Evolutionary conservation across 2,888 invertebrate genomes (phyloP).

Genomic region (Drosophila melanocephala): DNA sequence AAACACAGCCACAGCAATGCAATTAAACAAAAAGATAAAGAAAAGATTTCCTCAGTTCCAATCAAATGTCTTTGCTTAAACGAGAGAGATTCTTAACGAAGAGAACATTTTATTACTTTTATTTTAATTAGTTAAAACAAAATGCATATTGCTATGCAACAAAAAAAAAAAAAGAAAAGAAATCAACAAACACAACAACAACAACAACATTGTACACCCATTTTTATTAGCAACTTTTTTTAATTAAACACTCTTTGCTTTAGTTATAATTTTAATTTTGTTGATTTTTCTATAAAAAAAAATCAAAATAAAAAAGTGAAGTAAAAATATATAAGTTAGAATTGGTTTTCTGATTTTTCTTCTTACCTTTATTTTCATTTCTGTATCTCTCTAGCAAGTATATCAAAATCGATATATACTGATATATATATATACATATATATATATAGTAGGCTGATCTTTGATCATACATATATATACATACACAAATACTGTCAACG

Average conservation of each 20-base stretch:
- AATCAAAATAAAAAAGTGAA: constrained; percentile 61
- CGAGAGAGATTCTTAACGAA: constrained; percentile 50
- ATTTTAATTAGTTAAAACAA: constrained; percentile 46
- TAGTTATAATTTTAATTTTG: constrained; percentile 76
- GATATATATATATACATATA: background rate
- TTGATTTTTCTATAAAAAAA: constrained; percentile 71
- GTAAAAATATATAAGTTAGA: constrained; percentile 34
- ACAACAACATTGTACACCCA: constrained; percentile 44
- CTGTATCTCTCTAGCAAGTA: constrained; percentile 5
- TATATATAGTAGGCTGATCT: constrained; percentile 9
- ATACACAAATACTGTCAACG: constrained; percentile 9
- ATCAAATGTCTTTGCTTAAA: constrained; percentile 30
- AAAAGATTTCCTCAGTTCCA: constrained; percentile 59
- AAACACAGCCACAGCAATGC: constrained; percentile 75
- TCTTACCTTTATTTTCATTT: background rate
- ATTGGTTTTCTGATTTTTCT: constrained; percentile 4
- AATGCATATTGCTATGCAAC: constrained; percentile 35
- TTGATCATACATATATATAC: background rate
- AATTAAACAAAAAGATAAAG: constrained; percentile 42
- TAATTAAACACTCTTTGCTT: constrained; percentile 65
- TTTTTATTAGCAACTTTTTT: constrained; percentile 63
- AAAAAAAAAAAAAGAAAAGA: background rate
- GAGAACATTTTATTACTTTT: constrained; percentile 31
- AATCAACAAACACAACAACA: constrained; percentile 5
- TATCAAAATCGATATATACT: constrained; percentile 15